These are phyloP conservation scores for Ficedula albicollis DNA, from an alignment of 2,797 vertebrate species.

Conservation along the genomic window DNA sequence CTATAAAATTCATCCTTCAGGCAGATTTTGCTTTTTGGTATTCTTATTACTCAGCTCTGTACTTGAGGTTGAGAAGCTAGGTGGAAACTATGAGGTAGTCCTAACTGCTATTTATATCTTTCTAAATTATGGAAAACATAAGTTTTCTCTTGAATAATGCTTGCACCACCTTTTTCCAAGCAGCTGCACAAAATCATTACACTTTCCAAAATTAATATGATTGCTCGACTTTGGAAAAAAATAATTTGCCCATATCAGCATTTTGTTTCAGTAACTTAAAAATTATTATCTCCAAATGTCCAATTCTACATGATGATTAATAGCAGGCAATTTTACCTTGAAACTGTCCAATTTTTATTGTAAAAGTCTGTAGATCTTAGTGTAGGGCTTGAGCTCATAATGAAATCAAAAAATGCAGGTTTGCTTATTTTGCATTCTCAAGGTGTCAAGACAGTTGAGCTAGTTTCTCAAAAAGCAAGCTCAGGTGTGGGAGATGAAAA, in stretches of 20 bases:
- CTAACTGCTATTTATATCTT: neutral
- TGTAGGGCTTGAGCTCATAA: neutral
- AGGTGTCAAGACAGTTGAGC: neutral
- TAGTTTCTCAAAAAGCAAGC: neutral
- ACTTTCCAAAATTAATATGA: neutral
- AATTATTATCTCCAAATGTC: neutral
- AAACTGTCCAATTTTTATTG: neutral
- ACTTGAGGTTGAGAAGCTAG: neutral
- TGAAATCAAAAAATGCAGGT: neutral
- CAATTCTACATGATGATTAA: neutral
- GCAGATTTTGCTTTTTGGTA: neutral
- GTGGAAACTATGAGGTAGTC: neutral
- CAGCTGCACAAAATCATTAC: slow-evolving; percentile 25
- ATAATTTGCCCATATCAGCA: neutral
- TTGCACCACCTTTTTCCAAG: slow-evolving; percentile 4
- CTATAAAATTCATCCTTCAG: neutral
- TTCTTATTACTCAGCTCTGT: neutral
- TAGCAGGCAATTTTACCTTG: neutral
- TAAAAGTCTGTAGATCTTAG: neutral
- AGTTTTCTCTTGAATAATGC: neutral
- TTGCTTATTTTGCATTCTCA: neutral
- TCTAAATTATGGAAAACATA: neutral
- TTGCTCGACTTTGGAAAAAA: neutral
- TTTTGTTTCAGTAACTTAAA: neutral
- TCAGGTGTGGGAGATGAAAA: neutral